phyloP scores from a whole-genome alignment of 2,797 vertebrate genomes.

The Catamblyrhynchus diadema region DNA sequence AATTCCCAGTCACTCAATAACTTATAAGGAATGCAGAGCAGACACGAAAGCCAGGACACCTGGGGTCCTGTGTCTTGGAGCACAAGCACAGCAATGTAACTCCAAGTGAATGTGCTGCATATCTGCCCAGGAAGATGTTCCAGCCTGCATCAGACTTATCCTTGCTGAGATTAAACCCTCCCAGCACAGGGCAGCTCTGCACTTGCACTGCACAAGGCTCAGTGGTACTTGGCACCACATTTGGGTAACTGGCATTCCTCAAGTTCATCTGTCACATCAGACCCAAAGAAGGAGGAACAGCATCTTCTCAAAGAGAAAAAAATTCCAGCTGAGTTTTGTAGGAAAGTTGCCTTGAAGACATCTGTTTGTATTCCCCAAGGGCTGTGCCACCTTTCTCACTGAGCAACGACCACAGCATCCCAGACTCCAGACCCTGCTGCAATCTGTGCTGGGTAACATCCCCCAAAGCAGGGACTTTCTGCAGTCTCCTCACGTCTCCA shows the following conservation, averaged over 20 bases:
- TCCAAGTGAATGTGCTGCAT: accelerated
- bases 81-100: neutral
- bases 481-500: neutral
- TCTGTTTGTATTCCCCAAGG: neutral
- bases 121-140: neutral
- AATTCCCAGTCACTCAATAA: neutral
- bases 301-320: neutral
- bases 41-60: neutral
- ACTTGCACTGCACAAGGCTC: neutral
- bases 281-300: neutral
- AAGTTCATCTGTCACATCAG: neutral
- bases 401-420: neutral
- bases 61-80: neutral
- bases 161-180: neutral
- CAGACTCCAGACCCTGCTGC: neutral
- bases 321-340: neutral
- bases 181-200: neutral
- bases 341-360: neutral
- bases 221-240: neutral
- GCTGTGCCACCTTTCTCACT: neutral
- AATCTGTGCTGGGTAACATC: neutral
- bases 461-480: neutral
- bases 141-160: neutral
- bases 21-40: neutral
- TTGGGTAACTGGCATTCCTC: neutral